phyloP scores from a whole-genome alignment of 2,113 vertebrate genomes.

The Neofelis nebulosa region DNA sequence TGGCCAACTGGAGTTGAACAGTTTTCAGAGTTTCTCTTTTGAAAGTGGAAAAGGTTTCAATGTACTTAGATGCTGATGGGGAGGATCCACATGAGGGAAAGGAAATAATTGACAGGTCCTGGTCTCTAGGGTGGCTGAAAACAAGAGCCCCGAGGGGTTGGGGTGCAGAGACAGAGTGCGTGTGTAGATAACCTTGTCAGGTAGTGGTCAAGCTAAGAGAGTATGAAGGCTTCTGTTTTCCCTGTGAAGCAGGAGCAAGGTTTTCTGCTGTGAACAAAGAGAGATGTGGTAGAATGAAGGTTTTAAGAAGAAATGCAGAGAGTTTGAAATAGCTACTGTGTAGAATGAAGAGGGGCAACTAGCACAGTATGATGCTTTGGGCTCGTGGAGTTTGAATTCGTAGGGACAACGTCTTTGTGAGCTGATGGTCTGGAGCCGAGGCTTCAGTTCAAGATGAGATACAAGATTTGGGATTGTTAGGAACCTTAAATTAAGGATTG shows the following conservation, averaged over 20 bases:
- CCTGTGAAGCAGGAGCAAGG: background rate
- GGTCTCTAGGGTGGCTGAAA: background rate
- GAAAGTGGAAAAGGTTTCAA: background rate
- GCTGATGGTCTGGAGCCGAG: background rate
- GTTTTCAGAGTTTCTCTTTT: conserved; percentile 26
- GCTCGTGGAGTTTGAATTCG: background rate
- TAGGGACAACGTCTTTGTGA: background rate
- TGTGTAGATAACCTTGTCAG: background rate
- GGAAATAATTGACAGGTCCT: background rate
- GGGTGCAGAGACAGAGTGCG: background rate
- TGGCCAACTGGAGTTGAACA: background rate
- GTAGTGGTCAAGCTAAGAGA: background rate
- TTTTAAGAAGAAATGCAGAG: background rate
- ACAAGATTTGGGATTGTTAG: background rate
- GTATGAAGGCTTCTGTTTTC: background rate
- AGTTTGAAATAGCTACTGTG: background rate
- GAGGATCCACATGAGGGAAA: conserved; percentile 18
- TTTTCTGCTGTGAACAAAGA: background rate
- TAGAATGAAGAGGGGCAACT: background rate
- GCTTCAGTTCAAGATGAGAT: conserved; percentile 3
- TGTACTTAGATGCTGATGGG: background rate
- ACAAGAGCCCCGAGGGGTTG: background rate
- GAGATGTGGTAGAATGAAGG: background rate
- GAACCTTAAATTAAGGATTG: background rate
- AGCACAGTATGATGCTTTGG: background rate